Conservation (phyloP, 2,113 vertebrate genomes). For the Tauraco erythrolophus region DNA sequence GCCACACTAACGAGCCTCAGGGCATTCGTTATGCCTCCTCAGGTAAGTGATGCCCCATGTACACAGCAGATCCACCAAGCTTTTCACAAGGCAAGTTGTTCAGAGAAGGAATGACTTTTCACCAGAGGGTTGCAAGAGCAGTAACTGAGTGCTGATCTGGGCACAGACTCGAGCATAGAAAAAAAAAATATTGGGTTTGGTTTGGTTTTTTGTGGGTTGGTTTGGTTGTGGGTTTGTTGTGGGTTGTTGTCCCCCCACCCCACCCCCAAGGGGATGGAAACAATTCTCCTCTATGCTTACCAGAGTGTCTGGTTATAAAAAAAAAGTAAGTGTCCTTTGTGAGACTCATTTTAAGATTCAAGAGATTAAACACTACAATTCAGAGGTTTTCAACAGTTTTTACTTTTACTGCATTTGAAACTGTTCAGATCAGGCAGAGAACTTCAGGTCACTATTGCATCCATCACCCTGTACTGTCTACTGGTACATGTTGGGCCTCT, state of each 20-base stretch:
- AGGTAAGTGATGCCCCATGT: background rate
- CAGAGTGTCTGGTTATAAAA: background rate
- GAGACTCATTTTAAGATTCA: background rate
- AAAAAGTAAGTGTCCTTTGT: background rate
- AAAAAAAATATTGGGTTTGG: background rate
- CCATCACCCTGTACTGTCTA: background rate
- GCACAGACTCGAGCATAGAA: background rate
- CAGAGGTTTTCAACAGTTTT: background rate
- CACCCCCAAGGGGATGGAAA: background rate
- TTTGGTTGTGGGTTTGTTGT: no score
- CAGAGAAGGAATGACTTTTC: background rate
- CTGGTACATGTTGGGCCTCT: background rate
- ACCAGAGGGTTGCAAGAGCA: background rate
- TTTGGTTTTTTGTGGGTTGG: no score
- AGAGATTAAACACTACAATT: background rate
- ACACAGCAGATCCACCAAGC: background rate
- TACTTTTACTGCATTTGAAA: background rate
- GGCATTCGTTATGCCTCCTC: no score
- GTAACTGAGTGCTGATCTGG: background rate
- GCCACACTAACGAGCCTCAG: fast-evolving
- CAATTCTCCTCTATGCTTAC: background rate
- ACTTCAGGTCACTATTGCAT: background rate
- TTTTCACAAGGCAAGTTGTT: background rate
- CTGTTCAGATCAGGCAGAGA: background rate
- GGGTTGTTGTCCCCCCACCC: no score